Base-by-base conservation (phyloP, 2,888 invertebrate genomes). In the Ophion obscuratus region DNA sequence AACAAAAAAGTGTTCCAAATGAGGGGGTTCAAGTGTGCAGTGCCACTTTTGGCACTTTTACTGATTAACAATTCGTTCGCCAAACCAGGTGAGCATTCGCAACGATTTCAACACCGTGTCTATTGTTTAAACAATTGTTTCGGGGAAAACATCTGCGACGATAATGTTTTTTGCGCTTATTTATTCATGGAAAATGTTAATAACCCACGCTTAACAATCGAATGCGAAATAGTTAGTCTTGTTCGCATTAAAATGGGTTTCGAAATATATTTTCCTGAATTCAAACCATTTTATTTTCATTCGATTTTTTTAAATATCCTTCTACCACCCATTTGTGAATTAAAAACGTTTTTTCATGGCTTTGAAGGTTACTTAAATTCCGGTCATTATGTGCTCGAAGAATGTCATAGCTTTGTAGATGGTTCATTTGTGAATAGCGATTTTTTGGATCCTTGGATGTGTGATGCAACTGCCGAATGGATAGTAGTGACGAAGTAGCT, bases 21-120 rank as follows among this genome's bases (percentile, higher is more conserved):
- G 92, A 90, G 79, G 74, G 79, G 85, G 31, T 83, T 90, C 62
- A 87, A 90, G 91, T 93, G 91, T 88, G 78, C 90, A 59, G 91
- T 93, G 90, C 89, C 91, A 17, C 77, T 92, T 73, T 82, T 92
- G 88, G 87, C 92, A 75, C 87, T 92, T n/a, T 81, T 92, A n/a
- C 77, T 91, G 24, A 82, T 89, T 20, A 87, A 78, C 44, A 80
- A 87, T n/a, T 88, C 90, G 9, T 81, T 83, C 10, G 92, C 91
- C 2, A 89, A 71, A 78, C 92, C 92, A 81, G 91, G 93, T 93
- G 88, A 91, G 92, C 88, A 27, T 31, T 31, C 4, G 31, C 20
- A 20, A 64, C 31, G 11, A 3, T 20, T 6, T 24, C 61, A 7
- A 61, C 9, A 7, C 36, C 47, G 20, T 70, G 7, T n/a, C 24